Evolutionary conservation across 2,888 invertebrate species (phyloP), one percentile per base, ranked within the genome.

Genomic region (Netelia melanura): DNA sequence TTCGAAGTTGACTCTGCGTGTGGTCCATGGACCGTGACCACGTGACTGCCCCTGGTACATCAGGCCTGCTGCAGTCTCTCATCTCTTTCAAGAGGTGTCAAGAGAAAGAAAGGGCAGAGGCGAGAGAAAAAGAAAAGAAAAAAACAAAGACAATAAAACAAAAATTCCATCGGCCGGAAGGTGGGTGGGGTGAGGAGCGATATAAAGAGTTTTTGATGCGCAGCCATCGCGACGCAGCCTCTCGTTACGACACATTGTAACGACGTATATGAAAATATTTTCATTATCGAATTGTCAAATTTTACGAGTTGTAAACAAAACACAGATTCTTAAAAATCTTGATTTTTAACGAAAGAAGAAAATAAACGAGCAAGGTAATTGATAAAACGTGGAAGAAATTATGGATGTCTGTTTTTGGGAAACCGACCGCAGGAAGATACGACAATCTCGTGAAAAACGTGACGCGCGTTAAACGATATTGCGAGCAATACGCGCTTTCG

Each of bases 1-100:
- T 25, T 77, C 74, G 23, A 78, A 77, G 62, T 70, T 74, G 74
- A 52, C 72, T 81, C 83, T 85, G 85, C 85, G 89, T 88, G 89
- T 89, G 89, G 89, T 89, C 87, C 87, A 11, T 64, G 64, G 25
- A 67, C 48, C 68, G 76, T 68, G 79, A 85, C 82, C 67, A 72
- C 65, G 25, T 82, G 75, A 43, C 71, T 71, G 76, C 52, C 81
- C 79, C 64, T 74, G 61, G 21, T 70, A 30, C 38, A 80, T 52
- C 78, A 61, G 79, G 82, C 82, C 75, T 85, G 78, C 83, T 86
- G 82, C 67, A 83, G 74, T 79, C 85, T 81, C 72, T 85, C 84
- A 85, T 80, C 72, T 62, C 58, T 78, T 30, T 81, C 61, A 67
- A 84, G 82, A 86, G 80, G 80, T 78, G 81, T 83, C 80, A 71